These are phyloP conservation scores for Poeciliopsis prolifica DNA, from an alignment of 2,113 vertebrate genomes.

Conservation along the genomic window DNA sequence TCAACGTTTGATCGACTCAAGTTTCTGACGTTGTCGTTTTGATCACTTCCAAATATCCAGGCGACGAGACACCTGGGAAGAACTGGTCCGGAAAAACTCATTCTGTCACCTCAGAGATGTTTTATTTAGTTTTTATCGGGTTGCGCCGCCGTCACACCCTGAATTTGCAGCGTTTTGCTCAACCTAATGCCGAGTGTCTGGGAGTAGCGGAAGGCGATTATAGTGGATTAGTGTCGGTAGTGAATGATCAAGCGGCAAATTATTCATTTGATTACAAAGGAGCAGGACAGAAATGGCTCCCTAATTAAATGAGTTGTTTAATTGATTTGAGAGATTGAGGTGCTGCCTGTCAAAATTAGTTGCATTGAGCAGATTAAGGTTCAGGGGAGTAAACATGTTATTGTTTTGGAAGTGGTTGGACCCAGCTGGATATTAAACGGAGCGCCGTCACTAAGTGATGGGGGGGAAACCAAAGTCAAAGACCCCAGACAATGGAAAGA, in stretches of 20 bases:
- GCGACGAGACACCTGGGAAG: conserved; percentile 36
- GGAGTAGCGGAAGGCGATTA: conserved; percentile 68
- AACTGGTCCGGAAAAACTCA: conserved; percentile 45
- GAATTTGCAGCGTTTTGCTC: conserved; percentile 67
- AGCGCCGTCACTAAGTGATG: conserved; percentile 22
- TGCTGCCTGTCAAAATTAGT: conserved; percentile 78
- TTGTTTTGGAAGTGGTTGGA: conserved; percentile 63
- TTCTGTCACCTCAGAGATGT: conserved; percentile 36
- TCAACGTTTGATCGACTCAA: conserved; percentile 8
- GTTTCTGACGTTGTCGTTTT: conserved; percentile 21
- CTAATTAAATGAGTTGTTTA: conserved; percentile 79
- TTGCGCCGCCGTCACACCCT: conserved; percentile 54
- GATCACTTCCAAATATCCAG: conserved; percentile 37
- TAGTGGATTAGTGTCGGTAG: conserved; percentile 73
- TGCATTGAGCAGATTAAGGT: conserved; percentile 45
- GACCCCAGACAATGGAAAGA: conserved; percentile 26
- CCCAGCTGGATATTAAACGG: conserved; percentile 54
- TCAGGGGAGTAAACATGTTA: conserved; percentile 73
- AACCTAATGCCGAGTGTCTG: conserved; percentile 66
- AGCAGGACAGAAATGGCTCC: conserved; percentile 72
- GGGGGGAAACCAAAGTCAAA: conserved; percentile 60
- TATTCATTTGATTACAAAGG: conserved; percentile 81
- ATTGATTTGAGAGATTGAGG: conserved; percentile 77
- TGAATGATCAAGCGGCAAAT: conserved; percentile 78
- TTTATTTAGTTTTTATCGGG: conserved; percentile 44